Evolutionary conservation across 2,113 vertebrate genomes (phyloP).

Genomic region (Plectropomus leopardus): DNA sequence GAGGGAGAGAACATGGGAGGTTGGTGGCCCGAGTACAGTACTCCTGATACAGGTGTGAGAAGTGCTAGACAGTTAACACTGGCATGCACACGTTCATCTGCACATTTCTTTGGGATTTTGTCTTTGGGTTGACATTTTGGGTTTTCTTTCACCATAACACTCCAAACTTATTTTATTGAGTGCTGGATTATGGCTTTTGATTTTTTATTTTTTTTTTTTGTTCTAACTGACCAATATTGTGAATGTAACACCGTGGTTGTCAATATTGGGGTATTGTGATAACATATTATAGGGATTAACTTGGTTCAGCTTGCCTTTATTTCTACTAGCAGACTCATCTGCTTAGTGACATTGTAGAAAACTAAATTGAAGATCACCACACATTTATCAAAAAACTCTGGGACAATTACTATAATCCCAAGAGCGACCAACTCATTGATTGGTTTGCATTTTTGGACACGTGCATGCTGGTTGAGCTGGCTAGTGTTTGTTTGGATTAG

Average conservation of each 20-base stretch:
- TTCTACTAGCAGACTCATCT: background rate
- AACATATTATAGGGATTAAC: background rate
- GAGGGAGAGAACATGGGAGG: slow-evolving; percentile 97
- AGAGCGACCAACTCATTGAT: slow-evolving; percentile 9
- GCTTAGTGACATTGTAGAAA: background rate
- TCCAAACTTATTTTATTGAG: slow-evolving; percentile 26
- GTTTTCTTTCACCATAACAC: slow-evolving; percentile 72
- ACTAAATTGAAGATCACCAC: slow-evolving; percentile 8
- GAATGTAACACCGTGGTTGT: background rate
- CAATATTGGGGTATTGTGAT: background rate
- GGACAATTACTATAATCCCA: background rate
- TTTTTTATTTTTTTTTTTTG: slow-evolving; percentile 31
- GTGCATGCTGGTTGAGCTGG: slow-evolving; percentile 94
- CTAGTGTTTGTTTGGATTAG: slow-evolving; percentile 81
- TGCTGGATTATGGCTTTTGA: slow-evolving; percentile 50
- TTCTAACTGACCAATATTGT: slow-evolving; percentile 64
- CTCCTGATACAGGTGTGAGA: slow-evolving; percentile 92
- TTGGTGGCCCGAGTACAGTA: slow-evolving; percentile 96
- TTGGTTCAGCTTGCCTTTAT: slow-evolving; percentile 23
- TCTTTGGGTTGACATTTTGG: slow-evolving; percentile 67
- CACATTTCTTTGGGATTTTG: slow-evolving; percentile 52
- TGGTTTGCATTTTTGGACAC: slow-evolving; percentile 80
- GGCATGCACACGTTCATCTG: slow-evolving; percentile 88
- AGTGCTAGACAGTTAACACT: slow-evolving; percentile 86
- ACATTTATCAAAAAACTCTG: background rate